These are phyloP conservation scores for Volucella inflata DNA, from an alignment of 2,888 invertebrate species.

Conservation along the genomic window DNA sequence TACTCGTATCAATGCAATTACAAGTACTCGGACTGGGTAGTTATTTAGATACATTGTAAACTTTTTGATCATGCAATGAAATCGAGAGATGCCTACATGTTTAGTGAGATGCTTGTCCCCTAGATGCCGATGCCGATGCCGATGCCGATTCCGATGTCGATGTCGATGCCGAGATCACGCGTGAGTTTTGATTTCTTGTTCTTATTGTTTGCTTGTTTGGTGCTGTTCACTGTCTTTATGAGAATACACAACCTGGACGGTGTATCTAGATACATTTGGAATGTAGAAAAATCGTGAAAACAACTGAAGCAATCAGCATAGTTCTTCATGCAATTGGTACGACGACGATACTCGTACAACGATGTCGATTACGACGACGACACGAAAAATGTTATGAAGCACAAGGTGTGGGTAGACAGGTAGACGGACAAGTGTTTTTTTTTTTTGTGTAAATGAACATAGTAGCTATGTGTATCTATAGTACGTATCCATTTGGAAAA, in stretches of 20 bases:
- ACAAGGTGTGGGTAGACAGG: constrained; percentile 70
- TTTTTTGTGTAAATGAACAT: neutral
- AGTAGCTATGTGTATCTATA: constrained; percentile 42
- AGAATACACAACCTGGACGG: too few relatives aligned
- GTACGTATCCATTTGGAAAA: constrained; percentile 42
- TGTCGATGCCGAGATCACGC: constrained; percentile 45
- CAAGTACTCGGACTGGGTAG: too few relatives aligned
- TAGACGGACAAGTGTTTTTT: constrained; percentile 67
- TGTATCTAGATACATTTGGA: constrained; percentile 31
- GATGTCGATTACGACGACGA: constrained; percentile 20
- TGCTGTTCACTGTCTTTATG: constrained; percentile 31
- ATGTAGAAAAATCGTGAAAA: constrained; percentile 74
- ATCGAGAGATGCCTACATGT: constrained; percentile 57
- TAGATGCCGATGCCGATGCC: too few relatives aligned
- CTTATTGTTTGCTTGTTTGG: constrained; percentile 38
- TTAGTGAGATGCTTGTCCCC: too few relatives aligned
- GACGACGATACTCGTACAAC: constrained; percentile 39
- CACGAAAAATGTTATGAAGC: constrained; percentile 33
- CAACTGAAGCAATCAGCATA: constrained; percentile 66
- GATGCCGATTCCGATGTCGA: constrained; percentile 15
- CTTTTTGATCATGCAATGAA: constrained; percentile 28
- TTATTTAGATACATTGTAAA: constrained; percentile 30
- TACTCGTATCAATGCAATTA: neutral
- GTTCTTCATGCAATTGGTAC: constrained; percentile 48
- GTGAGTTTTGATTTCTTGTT: constrained; percentile 69